Conservation (phyloP, 2,888 invertebrate species). For the Dicyrtomina minuta region DNA sequence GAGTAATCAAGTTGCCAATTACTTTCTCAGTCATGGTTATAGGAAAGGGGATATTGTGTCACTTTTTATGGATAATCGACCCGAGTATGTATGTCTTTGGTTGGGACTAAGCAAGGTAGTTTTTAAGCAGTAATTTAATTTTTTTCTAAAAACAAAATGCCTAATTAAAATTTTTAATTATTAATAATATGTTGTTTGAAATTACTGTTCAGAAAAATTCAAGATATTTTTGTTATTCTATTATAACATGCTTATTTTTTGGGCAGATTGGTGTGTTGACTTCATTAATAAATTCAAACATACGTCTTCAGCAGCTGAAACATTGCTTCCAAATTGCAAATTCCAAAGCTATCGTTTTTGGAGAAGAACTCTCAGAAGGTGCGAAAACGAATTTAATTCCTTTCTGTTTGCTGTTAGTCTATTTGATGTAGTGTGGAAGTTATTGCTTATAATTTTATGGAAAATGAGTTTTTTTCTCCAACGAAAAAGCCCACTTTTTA, state of each 20-base stretch:
- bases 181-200: too few relatives aligned
- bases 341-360: slow-evolving; percentile 59
- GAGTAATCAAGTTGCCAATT: slow-evolving; percentile 77
- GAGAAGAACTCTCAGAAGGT: slow-evolving; percentile 50
- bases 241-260: too few relatives aligned
- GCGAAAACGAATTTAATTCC: not conserved
- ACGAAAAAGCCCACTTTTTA: too few relatives aligned
- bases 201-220: too few relatives aligned
- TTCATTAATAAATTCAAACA: slow-evolving; percentile 63
- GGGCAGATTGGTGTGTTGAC: slow-evolving; percentile 54
- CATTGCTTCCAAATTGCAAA: slow-evolving; percentile 60
- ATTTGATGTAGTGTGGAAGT: too few relatives aligned
- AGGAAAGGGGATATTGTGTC: slow-evolving; percentile 85
- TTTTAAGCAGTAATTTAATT: not conserved
- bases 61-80: slow-evolving; percentile 85
- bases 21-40: slow-evolving; percentile 75
- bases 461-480: too few relatives aligned
- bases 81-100: slow-evolving; percentile 90
- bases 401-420: too few relatives aligned
- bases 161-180: too few relatives aligned
- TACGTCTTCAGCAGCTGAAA: slow-evolving; percentile 58
- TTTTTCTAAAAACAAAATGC: too few relatives aligned
- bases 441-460: too few relatives aligned
- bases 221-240: too few relatives aligned
- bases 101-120: slow-evolving; percentile 70